Evolutionary conservation across 2,113 vertebrate genomes (phyloP).

Genomic region (Myxocyprinus asiaticus): DNA sequence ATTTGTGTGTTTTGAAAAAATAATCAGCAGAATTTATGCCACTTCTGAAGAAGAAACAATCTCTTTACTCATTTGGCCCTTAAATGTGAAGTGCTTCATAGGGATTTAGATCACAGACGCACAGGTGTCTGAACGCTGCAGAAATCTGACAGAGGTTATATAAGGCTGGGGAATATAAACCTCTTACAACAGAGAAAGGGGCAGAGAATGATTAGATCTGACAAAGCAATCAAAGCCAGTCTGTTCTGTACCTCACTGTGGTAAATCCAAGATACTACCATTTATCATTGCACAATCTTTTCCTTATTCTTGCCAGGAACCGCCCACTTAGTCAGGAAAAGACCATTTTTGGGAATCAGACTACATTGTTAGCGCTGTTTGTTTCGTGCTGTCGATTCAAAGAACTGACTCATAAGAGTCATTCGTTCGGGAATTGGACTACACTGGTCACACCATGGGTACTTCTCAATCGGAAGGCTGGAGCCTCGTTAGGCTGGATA

Average conservation of each 20-base stretch:
- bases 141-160: constrained; percentile 2
- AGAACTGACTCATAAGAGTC: too few relatives aligned
- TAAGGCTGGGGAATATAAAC: neutral
- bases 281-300: too few relatives aligned
- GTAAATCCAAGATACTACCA: neutral
- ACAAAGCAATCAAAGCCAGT: neutral
- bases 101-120: neutral
- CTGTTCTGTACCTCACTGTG: too few relatives aligned
- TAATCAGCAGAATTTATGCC: neutral
- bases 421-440: too few relatives aligned
- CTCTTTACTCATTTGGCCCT: neutral
- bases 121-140: neutral
- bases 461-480: too few relatives aligned
- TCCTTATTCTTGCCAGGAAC: too few relatives aligned
- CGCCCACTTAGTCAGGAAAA: too few relatives aligned
- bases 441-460: too few relatives aligned
- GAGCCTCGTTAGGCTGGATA: too few relatives aligned
- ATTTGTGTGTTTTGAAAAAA: neutral
- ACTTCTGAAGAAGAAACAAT: neutral
- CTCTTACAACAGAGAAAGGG: neutral
- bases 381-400: too few relatives aligned
- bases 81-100: neutral
- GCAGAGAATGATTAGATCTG: constrained; percentile 17
- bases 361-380: too few relatives aligned
- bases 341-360: too few relatives aligned